Evolutionary conservation across 2,888 invertebrate species (phyloP), one percentile per base, ranked within the genome.

Genomic region (Dryococelus australis): DNA sequence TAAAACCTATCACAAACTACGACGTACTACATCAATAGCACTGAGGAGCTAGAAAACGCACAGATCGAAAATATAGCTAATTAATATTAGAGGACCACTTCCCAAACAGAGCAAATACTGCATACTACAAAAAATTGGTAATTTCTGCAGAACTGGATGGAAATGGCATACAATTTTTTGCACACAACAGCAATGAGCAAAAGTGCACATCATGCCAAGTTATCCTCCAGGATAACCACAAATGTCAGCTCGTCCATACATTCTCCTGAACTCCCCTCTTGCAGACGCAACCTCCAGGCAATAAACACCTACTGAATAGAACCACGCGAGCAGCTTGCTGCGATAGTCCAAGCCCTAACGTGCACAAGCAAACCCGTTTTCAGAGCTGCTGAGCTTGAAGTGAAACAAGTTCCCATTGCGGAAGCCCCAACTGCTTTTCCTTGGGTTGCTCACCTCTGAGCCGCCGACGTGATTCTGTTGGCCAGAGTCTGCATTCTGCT

Each of bases 271-370:
- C 65, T 65, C 35, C 65, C 65, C 65, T 20, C 65, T 65, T n/a
- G 65, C 20, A n/a, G 65, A 65, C 28, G 16, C 83, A 24, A 83
- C 35, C 83, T 20, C 28, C 83, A 8, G 35, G 20, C 35, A 20
- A 35, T 8, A 35, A 20, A n/a, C 16, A 95, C 95, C 93, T 95
- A 95, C 95, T 95, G 95, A 95, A 93, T 93, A 94, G 94, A 95
- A 94, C 95, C 95, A 95, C 93, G 94, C 94, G 93, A 94, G 95
- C 94, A 95, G 94, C 35, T 28, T 83, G 83, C 83, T 28, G 28
- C 43, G 83, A 83, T 83, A 43, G 43, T 83, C 83, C 83, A 35
- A 27, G 83, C 35, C 28, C 35, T 83, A 13, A 16, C 65, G 65
- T 12, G 65, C 65, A 24, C 65, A 12, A 65, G 65, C 65, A 24